Evolutionary conservation across 2,113 vertebrate genomes (phyloP).

Genomic region (Chaetura pelagica): DNA sequence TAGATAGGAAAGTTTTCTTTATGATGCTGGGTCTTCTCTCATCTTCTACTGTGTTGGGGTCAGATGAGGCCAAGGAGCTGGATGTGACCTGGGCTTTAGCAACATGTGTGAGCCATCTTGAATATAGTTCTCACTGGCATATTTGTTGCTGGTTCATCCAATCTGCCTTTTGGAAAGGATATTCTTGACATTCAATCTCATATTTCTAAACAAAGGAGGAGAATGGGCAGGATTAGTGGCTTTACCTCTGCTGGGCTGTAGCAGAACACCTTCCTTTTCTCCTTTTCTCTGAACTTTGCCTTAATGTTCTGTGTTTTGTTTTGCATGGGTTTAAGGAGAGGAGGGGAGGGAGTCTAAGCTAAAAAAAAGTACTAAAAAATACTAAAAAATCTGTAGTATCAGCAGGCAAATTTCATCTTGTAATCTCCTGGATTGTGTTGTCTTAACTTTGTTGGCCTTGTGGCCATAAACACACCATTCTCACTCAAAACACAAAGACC

Average conservation of each 20-base stretch:
- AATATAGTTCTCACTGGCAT: neutral
- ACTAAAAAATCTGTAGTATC: neutral
- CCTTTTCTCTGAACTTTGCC: neutral
- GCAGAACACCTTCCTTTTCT: neutral
- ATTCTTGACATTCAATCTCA: neutral
- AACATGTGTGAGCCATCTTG: neutral
- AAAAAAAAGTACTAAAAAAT: neutral
- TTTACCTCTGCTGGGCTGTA: neutral
- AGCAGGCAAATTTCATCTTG: neutral
- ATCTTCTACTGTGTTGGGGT: neutral
- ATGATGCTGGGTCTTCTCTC: neutral
- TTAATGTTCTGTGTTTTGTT: neutral
- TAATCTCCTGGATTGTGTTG: neutral
- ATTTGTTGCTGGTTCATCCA: neutral
- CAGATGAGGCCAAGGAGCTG: neutral
- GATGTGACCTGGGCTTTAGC: neutral
- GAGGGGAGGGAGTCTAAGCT: neutral
- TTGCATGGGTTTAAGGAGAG: neutral
- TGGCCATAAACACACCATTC: neutral
- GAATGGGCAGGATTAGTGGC: neutral
- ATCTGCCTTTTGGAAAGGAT: neutral
- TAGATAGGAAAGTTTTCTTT: neutral
- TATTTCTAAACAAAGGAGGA: neutral
- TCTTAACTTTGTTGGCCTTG: neutral
- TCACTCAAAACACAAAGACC: neutral